A percentile compares a stretch with the other conserved stretches of the same genome.
Evolutionary conservation across 2,888 invertebrate genomes (phyloP).

Genomic region (Tinea trinotella): DNA sequence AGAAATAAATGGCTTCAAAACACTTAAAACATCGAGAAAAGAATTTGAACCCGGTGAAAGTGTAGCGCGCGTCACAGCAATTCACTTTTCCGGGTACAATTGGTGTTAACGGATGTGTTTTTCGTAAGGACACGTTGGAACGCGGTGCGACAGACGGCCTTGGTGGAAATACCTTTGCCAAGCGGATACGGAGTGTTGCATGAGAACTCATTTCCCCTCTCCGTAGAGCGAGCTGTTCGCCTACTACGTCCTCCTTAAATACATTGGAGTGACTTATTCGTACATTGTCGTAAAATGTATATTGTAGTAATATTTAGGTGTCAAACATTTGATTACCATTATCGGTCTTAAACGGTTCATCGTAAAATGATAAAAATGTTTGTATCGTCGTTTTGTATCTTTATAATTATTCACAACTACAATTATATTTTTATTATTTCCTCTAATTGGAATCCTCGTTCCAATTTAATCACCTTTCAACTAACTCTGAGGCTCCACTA

Average conservation of each 20-base stretch:
- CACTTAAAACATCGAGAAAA: background rate
- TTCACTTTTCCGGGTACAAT: background rate
- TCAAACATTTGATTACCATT: background rate
- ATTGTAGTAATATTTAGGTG: background rate
- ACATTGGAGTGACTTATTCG: too few species aligned
- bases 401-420: too few species aligned
- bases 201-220: background rate
- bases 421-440: too few species aligned
- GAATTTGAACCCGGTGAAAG: background rate
- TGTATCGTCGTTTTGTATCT: background rate
- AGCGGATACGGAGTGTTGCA: conserved; percentile 7
- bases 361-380: too few species aligned
- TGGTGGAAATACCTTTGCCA: conserved; percentile 5
- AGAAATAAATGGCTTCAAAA: too few species aligned
- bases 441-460: too few species aligned
- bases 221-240: background rate
- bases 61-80: background rate
- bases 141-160: conserved; percentile 5
- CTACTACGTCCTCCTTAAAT: background rate
- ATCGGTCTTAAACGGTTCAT: background rate
- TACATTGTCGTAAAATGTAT: background rate
- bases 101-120: background rate
- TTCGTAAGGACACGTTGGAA: background rate
- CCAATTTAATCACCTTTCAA: too few species aligned
- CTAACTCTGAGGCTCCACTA: too few species aligned